Base-by-base conservation (phyloP, 2,888 invertebrate species). In the Cyaniris semiargus region DNA sequence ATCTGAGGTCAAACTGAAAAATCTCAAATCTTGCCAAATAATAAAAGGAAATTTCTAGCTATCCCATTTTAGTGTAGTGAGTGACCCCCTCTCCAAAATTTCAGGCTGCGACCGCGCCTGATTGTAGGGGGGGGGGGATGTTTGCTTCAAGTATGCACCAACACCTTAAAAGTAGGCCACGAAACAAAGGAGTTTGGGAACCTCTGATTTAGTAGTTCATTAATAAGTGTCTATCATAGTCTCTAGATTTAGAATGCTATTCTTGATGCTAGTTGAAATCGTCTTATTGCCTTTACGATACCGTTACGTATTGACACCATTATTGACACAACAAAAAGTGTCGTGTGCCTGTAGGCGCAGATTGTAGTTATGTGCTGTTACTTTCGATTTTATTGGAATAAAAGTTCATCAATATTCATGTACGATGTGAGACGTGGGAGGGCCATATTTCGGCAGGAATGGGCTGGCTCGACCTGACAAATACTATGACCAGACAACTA, bases 321-420 rank as follows among this genome's bases (percentile, higher is more conserved):
- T 60, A 60, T 60, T 60, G 60, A 60, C 60, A 60, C 58, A 10
- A 60, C 58, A 23, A 60, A 60, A 60, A 60, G 60, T 23, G 60
- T 60, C 60, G 3, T 60, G 60, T 60, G 23, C 21, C 13, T 8
- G 23, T 60, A 23, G 60, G 60, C 60, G 60, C 23, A 60, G 60
- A 10, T 10, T 23, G 23, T 60, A 23, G 23, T 21, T 23, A 60
- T 23, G 13, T 23, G 23, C 60, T 1, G 4, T 60, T 13, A 23
- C 18, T 58, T 58, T n/a, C 58, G 7, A 58, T 58, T 58, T 58
- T n/a, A 58, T 21, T 58, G 23, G 60, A 10, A 60, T 60, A 60
- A 23, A 23, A 23, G 10, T 23, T 21, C 21, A 13, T 23, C 8
- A 3, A 13, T 23, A 60, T 60, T 60, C 10, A 60, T 23, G 27